Evolutionary conservation across 2,113 vertebrate genomes (phyloP), one percentile per base, ranked within the genome.

Genomic region (Camelus bactrianus): DNA sequence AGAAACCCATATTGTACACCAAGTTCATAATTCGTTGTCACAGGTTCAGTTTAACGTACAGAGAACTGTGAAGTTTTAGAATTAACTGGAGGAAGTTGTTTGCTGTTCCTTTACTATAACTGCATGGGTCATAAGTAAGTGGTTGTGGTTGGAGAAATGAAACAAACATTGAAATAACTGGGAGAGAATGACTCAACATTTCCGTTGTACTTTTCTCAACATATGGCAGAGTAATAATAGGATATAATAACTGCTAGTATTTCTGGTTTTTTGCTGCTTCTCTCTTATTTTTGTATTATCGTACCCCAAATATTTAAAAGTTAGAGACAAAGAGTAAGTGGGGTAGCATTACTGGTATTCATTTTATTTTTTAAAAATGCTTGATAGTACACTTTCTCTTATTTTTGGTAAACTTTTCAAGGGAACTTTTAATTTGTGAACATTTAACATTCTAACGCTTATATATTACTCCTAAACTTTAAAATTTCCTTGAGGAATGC

Each of bases 251-350:
- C 72, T 89, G 67, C 52, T 89, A 28, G 14, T 76, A 38, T 60
- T 96, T 60, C 52, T 84, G 56, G 42, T 76, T 89, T 88, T 92
- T 96, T 93, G 3, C 6, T 95, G 3, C 70, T 80, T 96, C 94
- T 67, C 56, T 67, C 85, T 83, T 6, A 11, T 28, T 97, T 95
- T 77, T 80, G 28, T 97, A 86, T 28, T 76, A 26, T 48, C 65
- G 70, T 26, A 52, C 11, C 5, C 30, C 1, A 89, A 69, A 56
- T 73, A 88, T 26, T 88, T 69, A 65, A 87, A 83, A 50, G 8
- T 69, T 88, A 73, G 32, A 54, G 28, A 52, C 56, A 90, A 48
- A 28, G 30, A 89, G 16, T 83, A 52, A 84, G 32, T 65, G 15
- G 11, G 16, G 1, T 70, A 67, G 87, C 77, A 73, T 90, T 30